These are phyloP conservation scores for Psophia crepitans DNA, from an alignment of 2,113 vertebrate genomes.

Conservation along the genomic window DNA sequence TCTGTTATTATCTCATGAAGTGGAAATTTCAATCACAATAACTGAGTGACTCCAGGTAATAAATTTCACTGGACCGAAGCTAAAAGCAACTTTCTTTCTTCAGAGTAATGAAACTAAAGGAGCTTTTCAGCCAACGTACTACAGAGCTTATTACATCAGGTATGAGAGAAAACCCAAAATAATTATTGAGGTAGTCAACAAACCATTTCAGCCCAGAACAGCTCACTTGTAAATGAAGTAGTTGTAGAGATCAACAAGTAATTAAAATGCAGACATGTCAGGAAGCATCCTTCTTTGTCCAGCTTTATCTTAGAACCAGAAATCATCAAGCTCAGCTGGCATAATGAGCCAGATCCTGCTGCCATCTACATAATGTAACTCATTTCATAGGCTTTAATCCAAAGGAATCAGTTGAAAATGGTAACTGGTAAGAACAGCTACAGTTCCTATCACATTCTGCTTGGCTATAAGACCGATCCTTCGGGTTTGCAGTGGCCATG, in stretches of 20 bases:
- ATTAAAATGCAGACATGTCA: background rate
- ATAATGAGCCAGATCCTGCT: background rate
- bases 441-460: background rate
- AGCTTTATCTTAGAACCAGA: background rate
- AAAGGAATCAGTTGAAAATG: background rate
- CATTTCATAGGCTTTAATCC: background rate
- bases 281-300: background rate
- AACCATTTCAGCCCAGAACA: background rate
- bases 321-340: background rate
- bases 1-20: background rate
- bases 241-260: background rate
- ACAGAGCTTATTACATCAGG: background rate
- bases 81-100: conserved; percentile 17
- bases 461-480: background rate
- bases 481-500: background rate
- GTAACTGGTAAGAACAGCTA: background rate
- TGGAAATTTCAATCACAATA: conserved; percentile 44
- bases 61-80: background rate
- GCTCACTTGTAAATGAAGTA: background rate
- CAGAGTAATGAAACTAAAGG: background rate
- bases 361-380: background rate
- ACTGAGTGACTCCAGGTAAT: background rate
- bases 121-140: background rate
- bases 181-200: background rate
- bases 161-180: background rate